phyloP scores from a whole-genome alignment of 2,113 vertebrate species.

The Diglossa brunneiventris region DNA sequence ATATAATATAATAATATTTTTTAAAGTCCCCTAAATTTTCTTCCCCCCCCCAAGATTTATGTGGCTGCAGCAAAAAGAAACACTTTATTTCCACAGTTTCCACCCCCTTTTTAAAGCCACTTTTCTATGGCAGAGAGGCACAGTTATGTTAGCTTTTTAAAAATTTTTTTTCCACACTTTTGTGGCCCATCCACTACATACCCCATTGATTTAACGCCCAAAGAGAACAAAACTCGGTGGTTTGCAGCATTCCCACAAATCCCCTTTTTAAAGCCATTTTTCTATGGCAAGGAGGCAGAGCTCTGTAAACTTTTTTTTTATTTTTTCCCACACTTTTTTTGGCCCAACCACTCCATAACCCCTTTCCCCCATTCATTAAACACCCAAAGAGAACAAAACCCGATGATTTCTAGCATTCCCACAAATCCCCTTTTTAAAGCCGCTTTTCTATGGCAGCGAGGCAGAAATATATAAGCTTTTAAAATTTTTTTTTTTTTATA shows the following conservation, averaged over 20 bases:
- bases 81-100: background rate
- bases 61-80: fast-evolving
- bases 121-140: too few species aligned
- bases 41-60: fast-evolving
- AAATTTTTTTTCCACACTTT: background rate
- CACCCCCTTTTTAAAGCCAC: background rate
- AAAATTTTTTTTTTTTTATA: background rate
- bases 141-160: too few species aligned
- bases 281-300: too few species aligned
- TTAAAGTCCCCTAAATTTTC: too few species aligned
- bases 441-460: background rate
- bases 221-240: fast-evolving
- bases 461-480: fast-evolving
- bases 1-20: too few species aligned
- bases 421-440: background rate
- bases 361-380: too few species aligned
- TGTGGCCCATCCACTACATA: fast-evolving
- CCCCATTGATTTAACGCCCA: fast-evolving
- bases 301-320: too few species aligned
- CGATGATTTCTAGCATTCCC: too few species aligned
- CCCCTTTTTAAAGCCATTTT: background rate
- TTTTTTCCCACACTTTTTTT: too few species aligned
- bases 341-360: too few species aligned
- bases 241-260: background rate
- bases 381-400: too few species aligned